Evolutionary conservation across 2,888 invertebrate species (phyloP).

Genomic region (Zygothrica quintamaculata): DNA sequence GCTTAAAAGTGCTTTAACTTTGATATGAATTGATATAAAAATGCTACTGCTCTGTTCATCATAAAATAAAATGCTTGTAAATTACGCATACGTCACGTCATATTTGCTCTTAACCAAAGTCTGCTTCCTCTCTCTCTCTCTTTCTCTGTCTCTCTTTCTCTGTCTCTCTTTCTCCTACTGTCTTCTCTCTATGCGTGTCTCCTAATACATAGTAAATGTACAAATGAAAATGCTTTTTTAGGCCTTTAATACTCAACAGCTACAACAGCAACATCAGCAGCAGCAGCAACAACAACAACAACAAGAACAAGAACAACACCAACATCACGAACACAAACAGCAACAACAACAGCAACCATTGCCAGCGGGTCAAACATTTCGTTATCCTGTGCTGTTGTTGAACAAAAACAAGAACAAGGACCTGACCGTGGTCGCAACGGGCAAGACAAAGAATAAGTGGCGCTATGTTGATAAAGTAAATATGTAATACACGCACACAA

Average conservation of each 20-base stretch:
- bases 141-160: no score
- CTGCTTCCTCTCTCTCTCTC: slow-evolving; percentile 15
- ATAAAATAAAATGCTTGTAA: slow-evolving; percentile 56
- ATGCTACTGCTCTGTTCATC: slow-evolving; percentile 23
- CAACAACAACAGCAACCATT: slow-evolving; percentile 53
- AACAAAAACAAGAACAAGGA: slow-evolving; percentile 85
- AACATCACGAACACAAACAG: slow-evolving; percentile 31
- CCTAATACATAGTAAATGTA: slow-evolving; percentile 27
- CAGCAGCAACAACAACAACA: slow-evolving; percentile 44
- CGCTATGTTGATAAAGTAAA: slow-evolving; percentile 85
- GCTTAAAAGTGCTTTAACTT: no score
- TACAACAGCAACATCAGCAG: slow-evolving; percentile 35
- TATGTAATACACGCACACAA: slow-evolving; percentile 64
- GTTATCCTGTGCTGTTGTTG: slow-evolving; percentile 84
- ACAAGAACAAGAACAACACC: slow-evolving; percentile 64
- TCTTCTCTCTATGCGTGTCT: no score
- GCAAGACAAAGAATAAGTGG: slow-evolving; percentile 83
- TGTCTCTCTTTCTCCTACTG: no score
- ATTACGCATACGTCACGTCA: slow-evolving; percentile 71
- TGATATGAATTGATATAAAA: slow-evolving; percentile 1
- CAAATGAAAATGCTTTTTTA: slow-evolving; percentile 69
- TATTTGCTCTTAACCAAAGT: slow-evolving; percentile 29
- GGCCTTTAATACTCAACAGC: slow-evolving; percentile 69
- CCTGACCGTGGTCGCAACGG: slow-evolving; percentile 83
- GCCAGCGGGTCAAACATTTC: slow-evolving; percentile 71